phyloP scores from a whole-genome alignment of 2,113 vertebrate species.

The Albula glossodonta region DNA sequence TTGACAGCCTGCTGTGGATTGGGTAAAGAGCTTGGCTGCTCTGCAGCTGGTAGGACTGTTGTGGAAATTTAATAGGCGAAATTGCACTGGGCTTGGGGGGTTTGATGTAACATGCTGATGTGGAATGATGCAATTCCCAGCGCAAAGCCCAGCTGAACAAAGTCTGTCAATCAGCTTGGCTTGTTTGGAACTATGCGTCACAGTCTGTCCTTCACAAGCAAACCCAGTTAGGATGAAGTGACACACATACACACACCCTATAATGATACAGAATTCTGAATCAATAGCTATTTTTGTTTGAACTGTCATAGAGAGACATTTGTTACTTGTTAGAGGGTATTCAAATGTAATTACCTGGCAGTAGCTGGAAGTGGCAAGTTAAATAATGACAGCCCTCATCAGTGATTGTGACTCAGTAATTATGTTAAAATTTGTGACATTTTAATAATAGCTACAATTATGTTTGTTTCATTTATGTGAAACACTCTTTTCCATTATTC shows the following conservation, averaged over 20 bases:
- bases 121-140: conserved; percentile 8
- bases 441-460: conserved; percentile 29
- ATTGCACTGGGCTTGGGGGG: not conserved
- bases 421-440: conserved; percentile 10
- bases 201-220: not conserved
- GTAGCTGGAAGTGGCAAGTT: not conserved
- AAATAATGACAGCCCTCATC: conserved; percentile 11
- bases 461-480: conserved; percentile 9
- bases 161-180: not conserved
- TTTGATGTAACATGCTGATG: not conserved
- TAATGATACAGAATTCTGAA: not conserved
- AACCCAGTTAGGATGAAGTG: not conserved
- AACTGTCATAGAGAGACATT: not conserved
- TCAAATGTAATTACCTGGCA: conserved; percentile 15
- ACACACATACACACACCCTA: not conserved
- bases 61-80: not conserved
- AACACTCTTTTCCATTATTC: not conserved
- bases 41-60: not conserved
- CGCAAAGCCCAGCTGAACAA: not conserved
- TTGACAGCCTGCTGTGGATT: not conserved
- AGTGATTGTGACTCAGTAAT: conserved; percentile 8
- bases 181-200: not conserved
- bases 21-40: not conserved
- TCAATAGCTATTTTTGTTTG: not conserved
- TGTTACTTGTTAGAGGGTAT: too few species aligned